These are phyloP conservation scores for Muraenolepis orangiensis DNA, from an alignment of 2,797 vertebrate species.

Conservation along the genomic window DNA sequence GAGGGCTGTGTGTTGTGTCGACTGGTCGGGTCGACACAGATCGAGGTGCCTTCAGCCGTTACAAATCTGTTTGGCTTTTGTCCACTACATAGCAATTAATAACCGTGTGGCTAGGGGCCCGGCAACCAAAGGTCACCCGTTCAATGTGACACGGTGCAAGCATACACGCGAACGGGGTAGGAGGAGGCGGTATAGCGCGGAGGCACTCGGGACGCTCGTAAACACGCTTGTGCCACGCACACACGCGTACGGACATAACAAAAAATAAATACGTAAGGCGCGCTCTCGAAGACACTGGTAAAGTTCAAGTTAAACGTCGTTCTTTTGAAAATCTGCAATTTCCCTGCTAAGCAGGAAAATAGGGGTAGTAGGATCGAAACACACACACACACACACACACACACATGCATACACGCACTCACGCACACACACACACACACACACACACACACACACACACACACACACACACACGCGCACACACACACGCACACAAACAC, in stretches of 20 bases:
- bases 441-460: constrained; percentile 33
- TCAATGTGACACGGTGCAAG: constrained; percentile 70
- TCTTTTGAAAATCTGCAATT: too few relatives aligned
- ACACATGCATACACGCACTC: constrained; percentile 13
- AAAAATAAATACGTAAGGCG: too few relatives aligned
- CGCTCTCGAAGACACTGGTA: too few relatives aligned
- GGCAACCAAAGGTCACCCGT: constrained; percentile 85
- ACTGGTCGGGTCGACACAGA: constrained; percentile 91
- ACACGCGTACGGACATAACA: too few relatives aligned
- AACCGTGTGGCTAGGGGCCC: constrained; percentile 86
- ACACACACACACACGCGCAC: too few relatives aligned
- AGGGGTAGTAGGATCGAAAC: not conserved
- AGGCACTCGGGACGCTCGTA: too few relatives aligned
- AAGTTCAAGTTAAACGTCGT: too few relatives aligned
- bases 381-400: not conserved
- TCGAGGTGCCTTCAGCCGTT: constrained; percentile 98
- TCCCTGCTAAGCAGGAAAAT: too few relatives aligned
- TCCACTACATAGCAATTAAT: constrained; percentile 98
- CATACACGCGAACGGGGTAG: constrained; percentile 56
- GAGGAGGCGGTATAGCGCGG: too few relatives aligned
- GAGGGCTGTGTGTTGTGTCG: constrained; percentile 96
- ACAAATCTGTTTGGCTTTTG: constrained; percentile 99
- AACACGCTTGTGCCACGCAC: too few relatives aligned
- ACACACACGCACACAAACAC: constrained; percentile 29
- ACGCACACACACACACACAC: constrained; percentile 15